Percentiles rank a stretch among this genome's conserved stretches.
phyloP scores from a whole-genome alignment of 2,113 vertebrate genomes.

The pig (Sus scrofa) region T2T-Sscrofa CM000814.6:134781501-134782000 shows the following conservation, averaged over 20 bases:
- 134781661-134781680: neutral
- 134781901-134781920: neutral
- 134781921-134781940: neutral
- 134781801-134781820: neutral
- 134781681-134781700: neutral
- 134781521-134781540: neutral
- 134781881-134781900: neutral
- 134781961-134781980: neutral
- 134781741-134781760: neutral
- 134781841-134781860: neutral
- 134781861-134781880: neutral
- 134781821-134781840: neutral
- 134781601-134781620: constrained; percentile 66
- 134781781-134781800: neutral
- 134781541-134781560: constrained; percentile 71
- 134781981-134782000: neutral
- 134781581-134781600: constrained; percentile 49
- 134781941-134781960: neutral
- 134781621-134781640: constrained; percentile 74
- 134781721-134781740: neutral
- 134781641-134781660: constrained; percentile 85
- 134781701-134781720: neutral
- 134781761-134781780: neutral
- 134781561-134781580: constrained; percentile 71
- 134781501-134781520: neutral